Conservation (phyloP, 2,888 invertebrate genomes). For the Azorinus chamasolen region DNA sequence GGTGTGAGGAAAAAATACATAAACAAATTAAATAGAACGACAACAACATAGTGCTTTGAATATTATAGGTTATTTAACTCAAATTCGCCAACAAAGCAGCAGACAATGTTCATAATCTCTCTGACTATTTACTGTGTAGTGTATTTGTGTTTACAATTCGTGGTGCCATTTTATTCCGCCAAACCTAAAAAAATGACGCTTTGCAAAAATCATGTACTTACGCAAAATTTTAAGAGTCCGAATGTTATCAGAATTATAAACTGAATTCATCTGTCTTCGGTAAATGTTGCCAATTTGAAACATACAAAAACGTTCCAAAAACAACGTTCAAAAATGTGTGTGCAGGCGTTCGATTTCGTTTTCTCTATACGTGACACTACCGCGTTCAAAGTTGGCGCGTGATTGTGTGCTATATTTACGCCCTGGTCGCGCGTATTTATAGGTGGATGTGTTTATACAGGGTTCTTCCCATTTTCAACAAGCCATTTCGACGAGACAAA, state of each 20-base stretch:
- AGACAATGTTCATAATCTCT: too few relatives aligned
- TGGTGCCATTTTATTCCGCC: slow-evolving; percentile 36
- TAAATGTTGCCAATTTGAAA: neutral
- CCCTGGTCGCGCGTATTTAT: slow-evolving; percentile 68
- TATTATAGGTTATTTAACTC: too few relatives aligned
- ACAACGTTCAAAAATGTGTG: slow-evolving; percentile 16
- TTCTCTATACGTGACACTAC: slow-evolving; percentile 59
- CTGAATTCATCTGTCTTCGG: neutral
- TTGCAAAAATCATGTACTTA: slow-evolving; percentile 30
- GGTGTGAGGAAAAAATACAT: too few relatives aligned
- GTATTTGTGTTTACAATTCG: too few relatives aligned
- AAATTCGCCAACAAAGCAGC: too few relatives aligned
- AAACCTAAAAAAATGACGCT: slow-evolving; percentile 13
- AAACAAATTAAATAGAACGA: too few relatives aligned
- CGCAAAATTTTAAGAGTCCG: slow-evolving; percentile 32
- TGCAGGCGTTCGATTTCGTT: slow-evolving; percentile 64
- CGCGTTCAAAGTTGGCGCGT: slow-evolving; percentile 84
- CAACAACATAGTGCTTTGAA: too few relatives aligned
- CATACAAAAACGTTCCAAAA: neutral
- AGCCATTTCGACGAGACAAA: neutral
- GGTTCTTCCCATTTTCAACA: too few relatives aligned
- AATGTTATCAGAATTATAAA: neutral
- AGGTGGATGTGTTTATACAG: slow-evolving; percentile 10
- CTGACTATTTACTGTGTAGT: too few relatives aligned
- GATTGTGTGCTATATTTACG: slow-evolving; percentile 74